phyloP scores from a whole-genome alignment of 2,888 invertebrate species.

The Coremacera marginata region DNA sequence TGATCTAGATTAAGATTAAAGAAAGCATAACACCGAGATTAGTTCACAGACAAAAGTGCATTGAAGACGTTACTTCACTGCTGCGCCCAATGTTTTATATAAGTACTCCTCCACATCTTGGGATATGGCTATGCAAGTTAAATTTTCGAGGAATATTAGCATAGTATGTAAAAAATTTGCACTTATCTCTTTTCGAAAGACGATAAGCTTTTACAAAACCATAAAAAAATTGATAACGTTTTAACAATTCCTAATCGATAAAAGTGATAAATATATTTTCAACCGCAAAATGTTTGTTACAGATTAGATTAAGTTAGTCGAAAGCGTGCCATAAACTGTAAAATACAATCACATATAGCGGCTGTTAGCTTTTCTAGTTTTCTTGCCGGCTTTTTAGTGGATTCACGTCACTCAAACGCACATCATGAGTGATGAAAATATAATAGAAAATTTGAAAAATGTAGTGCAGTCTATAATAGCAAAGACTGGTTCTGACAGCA shows the following conservation, averaged over 20 bases:
- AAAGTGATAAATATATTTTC: too few species aligned
- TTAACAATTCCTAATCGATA: too few species aligned
- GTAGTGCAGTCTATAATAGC: conserved; percentile 57
- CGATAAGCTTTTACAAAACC: not conserved
- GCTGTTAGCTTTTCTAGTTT: not conserved
- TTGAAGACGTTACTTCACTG: too few species aligned
- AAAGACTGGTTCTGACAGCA: conserved; percentile 57
- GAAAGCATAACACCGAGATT: too few species aligned
- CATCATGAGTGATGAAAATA: conserved; percentile 45
- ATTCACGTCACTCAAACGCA: not conserved
- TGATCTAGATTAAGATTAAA: too few species aligned
- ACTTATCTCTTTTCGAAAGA: not conserved
- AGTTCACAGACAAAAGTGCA: too few species aligned
- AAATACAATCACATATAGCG: not conserved
- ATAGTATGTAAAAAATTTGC: not conserved
- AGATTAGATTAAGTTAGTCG: conserved; percentile 14
- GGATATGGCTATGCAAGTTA: too few species aligned
- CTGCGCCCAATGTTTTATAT: too few species aligned
- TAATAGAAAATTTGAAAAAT: conserved; percentile 58
- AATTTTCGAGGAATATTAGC: not conserved
- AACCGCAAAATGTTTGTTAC: not conserved
- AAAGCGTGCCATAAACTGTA: not conserved
- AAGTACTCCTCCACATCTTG: too few species aligned
- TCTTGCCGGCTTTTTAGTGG: not conserved
- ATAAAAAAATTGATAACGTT: not conserved